Percentiles rank a stretch among this genome's conserved stretches.
These are phyloP conservation scores for Pissodes strobi DNA, from an alignment of 1,140 invertebrate species.

Conservation along the genomic window DNA sequence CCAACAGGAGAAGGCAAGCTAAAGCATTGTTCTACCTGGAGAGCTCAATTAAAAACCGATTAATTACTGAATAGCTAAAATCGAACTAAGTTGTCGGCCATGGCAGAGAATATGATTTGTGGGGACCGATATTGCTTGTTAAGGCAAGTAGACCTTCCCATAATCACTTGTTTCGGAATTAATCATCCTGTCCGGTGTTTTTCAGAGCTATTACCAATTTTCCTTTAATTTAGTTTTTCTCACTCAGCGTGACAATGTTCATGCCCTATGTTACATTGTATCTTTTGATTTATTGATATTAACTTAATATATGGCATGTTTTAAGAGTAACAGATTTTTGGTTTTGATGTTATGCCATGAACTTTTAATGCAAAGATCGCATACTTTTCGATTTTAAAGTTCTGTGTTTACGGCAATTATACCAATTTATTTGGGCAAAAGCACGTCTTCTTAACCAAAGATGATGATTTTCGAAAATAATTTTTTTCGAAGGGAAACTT, in stretches of 20 bases:
- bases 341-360: no score
- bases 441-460: no score
- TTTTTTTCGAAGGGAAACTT: no score
- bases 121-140: constrained; percentile 44
- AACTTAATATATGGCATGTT: no score
- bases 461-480: no score
- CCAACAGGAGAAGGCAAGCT: constrained; percentile 29
- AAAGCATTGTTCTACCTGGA: constrained; percentile 31
- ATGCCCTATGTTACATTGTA: background rate
- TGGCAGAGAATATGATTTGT: constrained; percentile 47
- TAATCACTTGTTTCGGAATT: constrained; percentile 19
- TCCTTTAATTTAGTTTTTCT: background rate
- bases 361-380: no score
- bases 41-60: constrained; percentile 51
- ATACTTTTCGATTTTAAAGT: no score
- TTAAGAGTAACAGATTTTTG: no score
- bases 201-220: background rate
- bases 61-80: constrained; percentile 52
- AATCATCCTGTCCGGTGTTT: constrained; percentile 3
- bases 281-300: background rate
- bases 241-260: background rate
- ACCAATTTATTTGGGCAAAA: no score
- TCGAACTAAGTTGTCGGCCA: constrained; percentile 47
- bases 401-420: no score
- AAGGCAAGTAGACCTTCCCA: constrained; percentile 6